A percentile compares a stretch with the other conserved stretches of the same genome.
Evolutionary conservation across 2,797 vertebrate genomes (phyloP).

Genomic region (Danio aesculapii): DNA sequence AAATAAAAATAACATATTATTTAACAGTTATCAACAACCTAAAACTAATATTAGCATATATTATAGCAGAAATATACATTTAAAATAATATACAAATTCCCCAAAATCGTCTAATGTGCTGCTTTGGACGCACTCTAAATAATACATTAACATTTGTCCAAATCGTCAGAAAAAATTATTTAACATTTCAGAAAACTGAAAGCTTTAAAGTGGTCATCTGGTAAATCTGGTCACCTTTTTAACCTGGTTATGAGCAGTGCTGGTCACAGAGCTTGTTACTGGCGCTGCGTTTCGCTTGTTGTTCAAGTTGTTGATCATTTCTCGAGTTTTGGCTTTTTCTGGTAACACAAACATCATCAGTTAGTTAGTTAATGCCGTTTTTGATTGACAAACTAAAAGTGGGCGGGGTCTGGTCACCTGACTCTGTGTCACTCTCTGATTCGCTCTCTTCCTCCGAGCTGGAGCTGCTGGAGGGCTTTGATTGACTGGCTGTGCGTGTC

Average conservation of each 20-base stretch:
- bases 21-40: too few relatives aligned
- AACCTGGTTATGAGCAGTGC: constrained; percentile 68
- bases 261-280: constrained; percentile 73
- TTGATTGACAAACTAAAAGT: not conserved
- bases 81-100: too few relatives aligned
- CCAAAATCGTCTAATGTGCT: too few relatives aligned
- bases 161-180: not conserved
- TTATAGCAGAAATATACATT: too few relatives aligned
- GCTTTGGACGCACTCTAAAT: not conserved
- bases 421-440: constrained; percentile 84
- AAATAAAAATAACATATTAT: too few relatives aligned
- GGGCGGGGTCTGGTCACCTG: constrained; percentile 67
- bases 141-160: not conserved
- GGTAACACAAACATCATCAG: constrained; percentile 10
- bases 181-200: not conserved
- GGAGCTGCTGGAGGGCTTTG: constrained; percentile 84
- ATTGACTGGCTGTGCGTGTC: constrained; percentile 62
- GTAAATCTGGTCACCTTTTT: constrained; percentile 77
- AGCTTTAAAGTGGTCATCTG: not conserved
- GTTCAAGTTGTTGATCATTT: constrained; percentile 88
- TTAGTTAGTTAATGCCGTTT: not conserved
- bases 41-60: too few relatives aligned
- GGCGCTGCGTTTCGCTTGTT: constrained; percentile 81
- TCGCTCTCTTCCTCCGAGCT: constrained; percentile 87
- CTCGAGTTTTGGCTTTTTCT: constrained; percentile 87